phyloP scores from a whole-genome alignment of 2,113 vertebrate genomes.

The Varanus komodoensis region DNA sequence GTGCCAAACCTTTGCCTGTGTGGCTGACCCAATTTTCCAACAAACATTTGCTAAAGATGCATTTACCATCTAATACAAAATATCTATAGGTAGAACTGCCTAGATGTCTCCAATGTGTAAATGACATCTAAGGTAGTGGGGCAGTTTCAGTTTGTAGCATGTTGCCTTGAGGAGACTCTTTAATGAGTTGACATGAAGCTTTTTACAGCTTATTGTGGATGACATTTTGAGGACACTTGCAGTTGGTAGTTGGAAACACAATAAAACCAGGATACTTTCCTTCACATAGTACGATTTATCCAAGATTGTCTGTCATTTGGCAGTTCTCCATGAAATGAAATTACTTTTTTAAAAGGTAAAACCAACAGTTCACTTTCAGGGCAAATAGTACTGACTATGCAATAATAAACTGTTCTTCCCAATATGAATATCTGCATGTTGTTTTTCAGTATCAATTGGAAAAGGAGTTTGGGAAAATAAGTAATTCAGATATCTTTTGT shows the following conservation, averaged over 20 bases:
- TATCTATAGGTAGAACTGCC: not conserved
- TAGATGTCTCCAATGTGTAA: conserved; percentile 66
- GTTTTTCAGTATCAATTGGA: not conserved
- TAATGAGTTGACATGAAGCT: conserved; percentile 82
- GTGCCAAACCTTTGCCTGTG: conserved; percentile 45
- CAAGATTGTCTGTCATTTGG: conserved; percentile 48
- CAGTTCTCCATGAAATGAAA: conserved; percentile 51
- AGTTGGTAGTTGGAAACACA: conserved; percentile 76
- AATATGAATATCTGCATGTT: not conserved
- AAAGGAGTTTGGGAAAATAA: too few species aligned
- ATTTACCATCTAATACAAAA: conserved; percentile 43
- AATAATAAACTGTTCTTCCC: conserved; percentile 8
- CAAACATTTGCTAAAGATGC: conserved; percentile 26
- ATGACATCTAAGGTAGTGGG: conserved; percentile 49
- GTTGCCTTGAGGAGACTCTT: conserved; percentile 77
- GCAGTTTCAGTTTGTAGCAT: conserved; percentile 69
- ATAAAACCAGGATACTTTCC: conserved; percentile 70
- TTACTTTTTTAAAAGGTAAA: conserved; percentile 48
- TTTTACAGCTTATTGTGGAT: conserved; percentile 80
- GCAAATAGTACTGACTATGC: conserved; percentile 44
- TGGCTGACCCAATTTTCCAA: not conserved
- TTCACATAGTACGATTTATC: conserved; percentile 61
- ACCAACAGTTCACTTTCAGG: conserved; percentile 44
- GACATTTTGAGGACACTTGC: conserved; percentile 85
- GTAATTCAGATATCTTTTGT: not conserved